Evolutionary conservation across 2,888 invertebrate genomes (phyloP).

Genomic region (Leptopilina syphax): DNA sequence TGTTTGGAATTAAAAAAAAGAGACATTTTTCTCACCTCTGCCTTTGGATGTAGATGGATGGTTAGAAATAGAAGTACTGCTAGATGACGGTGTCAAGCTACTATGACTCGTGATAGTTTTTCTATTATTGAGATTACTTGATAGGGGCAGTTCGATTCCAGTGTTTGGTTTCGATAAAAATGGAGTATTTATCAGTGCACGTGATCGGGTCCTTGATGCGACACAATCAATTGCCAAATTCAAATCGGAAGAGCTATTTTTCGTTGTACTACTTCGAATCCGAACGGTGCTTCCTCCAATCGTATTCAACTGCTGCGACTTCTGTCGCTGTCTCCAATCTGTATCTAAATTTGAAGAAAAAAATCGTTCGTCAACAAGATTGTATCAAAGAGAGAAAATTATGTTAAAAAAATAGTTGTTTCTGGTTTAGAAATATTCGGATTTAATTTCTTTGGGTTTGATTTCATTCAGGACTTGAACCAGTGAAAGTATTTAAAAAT

Average conservation of each 20-base stretch:
- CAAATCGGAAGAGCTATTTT: slow-evolving; percentile 67
- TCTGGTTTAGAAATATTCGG: no score
- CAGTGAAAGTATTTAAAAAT: no score
- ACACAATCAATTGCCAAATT: slow-evolving; percentile 73
- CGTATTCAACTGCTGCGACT: slow-evolving; percentile 66
- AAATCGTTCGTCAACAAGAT: no score
- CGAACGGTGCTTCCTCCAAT: slow-evolving; percentile 60
- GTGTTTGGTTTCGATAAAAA: slow-evolving; percentile 60
- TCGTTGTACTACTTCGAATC: slow-evolving; percentile 66
- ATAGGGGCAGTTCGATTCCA: slow-evolving; percentile 65
- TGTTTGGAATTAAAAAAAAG: slow-evolving; percentile 37
- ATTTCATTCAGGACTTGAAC: no score
- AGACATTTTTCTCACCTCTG: slow-evolving; percentile 69
- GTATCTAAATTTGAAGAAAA: slow-evolving; percentile 61
- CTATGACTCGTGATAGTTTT: slow-evolving; percentile 63
- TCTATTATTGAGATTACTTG: slow-evolving; percentile 65
- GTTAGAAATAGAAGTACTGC: slow-evolving; percentile 66
- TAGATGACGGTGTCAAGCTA: slow-evolving; percentile 63
- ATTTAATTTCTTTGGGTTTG: no score
- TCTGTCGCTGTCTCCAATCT: slow-evolving; percentile 72
- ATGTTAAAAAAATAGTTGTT: no score
- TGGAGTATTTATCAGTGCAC: slow-evolving; percentile 63
- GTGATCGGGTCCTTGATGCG: slow-evolving; percentile 73
- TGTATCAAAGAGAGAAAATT: no score
- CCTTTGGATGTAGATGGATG: slow-evolving; percentile 74